Evolutionary conservation across 2,888 invertebrate genomes (phyloP), one percentile per base, ranked within the genome.

Genomic region (Microplitis deprimator): DNA sequence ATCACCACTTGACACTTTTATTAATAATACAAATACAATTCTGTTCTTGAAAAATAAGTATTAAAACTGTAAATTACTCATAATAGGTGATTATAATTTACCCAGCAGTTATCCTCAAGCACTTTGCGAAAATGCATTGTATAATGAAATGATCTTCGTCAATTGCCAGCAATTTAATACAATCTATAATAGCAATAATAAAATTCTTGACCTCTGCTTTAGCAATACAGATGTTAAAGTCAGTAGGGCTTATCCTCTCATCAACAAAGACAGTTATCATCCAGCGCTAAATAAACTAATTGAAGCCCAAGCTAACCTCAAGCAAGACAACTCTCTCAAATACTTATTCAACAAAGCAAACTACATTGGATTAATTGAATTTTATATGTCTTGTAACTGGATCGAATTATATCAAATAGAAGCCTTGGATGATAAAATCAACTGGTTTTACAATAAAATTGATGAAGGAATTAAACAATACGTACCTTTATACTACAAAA

Each of bases 201-300:
- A 79, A 59, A 67, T 79, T 10, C 62, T 16, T 6, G 80, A 80
- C 39, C 75, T 80, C 29, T 73, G 75, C 5, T 40, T 80, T 7
- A 68, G 29, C 10, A 17, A 74, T 29, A 62, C 17, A 16, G 71
- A 77, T 39, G 77, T 70, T 13, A 61, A 77, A 20, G 61, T 61
- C 6, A 61, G 6, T 6, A 61, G n/a, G n/a, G 61, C 17, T 13
- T 4, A 61, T 16, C 17, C 61, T 61, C 61, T 41, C 10, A 41
- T 41, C 41, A 41, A 10, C 0, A 6, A 41, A 6, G 41, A 41
- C 6, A 41, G 6, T 41, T 41, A 41, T 6, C 41, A 41, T 6
- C 41, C 41, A 41, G 41, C 41, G 10, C 41, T 41, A 41, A 41
- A 6, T 6, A 41, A 5, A 41, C 41, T 41, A 0, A 6, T 41